Evolutionary conservation across 1,140 invertebrate genomes (phyloP).

Genomic region (Neuroterus valhalla): DNA sequence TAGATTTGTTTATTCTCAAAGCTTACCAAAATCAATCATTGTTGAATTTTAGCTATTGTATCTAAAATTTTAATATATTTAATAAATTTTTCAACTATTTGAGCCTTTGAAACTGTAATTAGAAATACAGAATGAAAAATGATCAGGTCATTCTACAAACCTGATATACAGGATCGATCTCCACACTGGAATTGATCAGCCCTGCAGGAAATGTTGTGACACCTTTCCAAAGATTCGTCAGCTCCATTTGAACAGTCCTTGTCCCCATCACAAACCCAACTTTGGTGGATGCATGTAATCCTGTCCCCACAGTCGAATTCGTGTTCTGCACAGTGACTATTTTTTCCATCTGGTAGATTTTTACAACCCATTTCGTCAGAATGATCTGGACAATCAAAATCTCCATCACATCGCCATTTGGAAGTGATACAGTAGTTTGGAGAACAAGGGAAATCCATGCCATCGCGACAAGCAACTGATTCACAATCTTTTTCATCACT

Average conservation of each 20-base stretch:
- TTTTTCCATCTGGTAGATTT: slow-evolving; percentile 33
- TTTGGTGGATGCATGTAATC: slow-evolving; percentile 89
- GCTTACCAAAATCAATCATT: no score
- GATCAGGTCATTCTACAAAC: slow-evolving; percentile 50
- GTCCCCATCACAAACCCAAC: slow-evolving; percentile 91
- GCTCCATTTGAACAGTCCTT: slow-evolving; percentile 88
- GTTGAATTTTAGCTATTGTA: no score
- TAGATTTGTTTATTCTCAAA: no score
- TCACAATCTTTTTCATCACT: slow-evolving; percentile 88
- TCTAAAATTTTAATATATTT: no score
- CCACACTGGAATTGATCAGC: slow-evolving; percentile 89
- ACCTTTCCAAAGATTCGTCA: slow-evolving; percentile 83
- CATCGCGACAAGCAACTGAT: slow-evolving; percentile 79
- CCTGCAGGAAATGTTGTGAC: slow-evolving; percentile 86
- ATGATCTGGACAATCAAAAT: slow-evolving; percentile 87
- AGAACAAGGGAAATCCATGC: slow-evolving; percentile 83
- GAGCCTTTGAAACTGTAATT: no score
- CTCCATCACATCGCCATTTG: slow-evolving; percentile 90
- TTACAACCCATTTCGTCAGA: slow-evolving; percentile 84
- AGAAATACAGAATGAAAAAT: no score
- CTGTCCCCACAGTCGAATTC: slow-evolving; percentile 92
- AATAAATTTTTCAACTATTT: no score
- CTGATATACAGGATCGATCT: slow-evolving; percentile 85
- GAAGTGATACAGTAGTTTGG: slow-evolving; percentile 81
- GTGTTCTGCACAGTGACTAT: slow-evolving; percentile 76